Evolutionary conservation across 2,888 invertebrate genomes (phyloP).

Genomic region (Mythimna ferrago): DNA sequence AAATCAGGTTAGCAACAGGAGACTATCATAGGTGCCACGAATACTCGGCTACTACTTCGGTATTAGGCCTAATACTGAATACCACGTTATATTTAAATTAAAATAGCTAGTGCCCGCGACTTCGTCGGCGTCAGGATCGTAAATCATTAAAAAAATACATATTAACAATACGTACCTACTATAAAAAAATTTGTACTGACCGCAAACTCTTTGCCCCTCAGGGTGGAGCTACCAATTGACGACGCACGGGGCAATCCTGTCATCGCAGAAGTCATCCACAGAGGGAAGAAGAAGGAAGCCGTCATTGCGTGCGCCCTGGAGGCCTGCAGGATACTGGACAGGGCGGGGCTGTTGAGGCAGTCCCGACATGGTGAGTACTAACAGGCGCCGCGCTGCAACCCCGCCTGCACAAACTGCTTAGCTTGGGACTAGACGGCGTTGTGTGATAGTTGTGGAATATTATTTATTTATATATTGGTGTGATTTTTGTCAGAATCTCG

Average conservation of each 20-base stretch:
- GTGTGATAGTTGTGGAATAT: too few relatives aligned
- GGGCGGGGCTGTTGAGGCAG: slow-evolving; percentile 96
- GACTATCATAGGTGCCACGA: too few relatives aligned
- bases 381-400: slow-evolving; percentile 95
- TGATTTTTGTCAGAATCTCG: slow-evolving; percentile 91
- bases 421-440: too few relatives aligned
- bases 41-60: too few relatives aligned
- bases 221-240: slow-evolving; percentile 95
- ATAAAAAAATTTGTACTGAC: too few relatives aligned
- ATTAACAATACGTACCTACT: too few relatives aligned
- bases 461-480: too few relatives aligned
- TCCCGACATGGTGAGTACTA: slow-evolving; percentile 96
- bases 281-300: slow-evolving; percentile 98
- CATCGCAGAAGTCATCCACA: slow-evolving; percentile 95
- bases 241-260: slow-evolving; percentile 94
- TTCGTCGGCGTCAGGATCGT: too few relatives aligned
- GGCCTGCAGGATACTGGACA: slow-evolving; percentile 97
- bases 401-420: slow-evolving; percentile 78
- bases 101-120: too few relatives aligned
- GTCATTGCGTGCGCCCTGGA: slow-evolving; percentile 98
- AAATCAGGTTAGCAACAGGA: slow-evolving; percentile 82
- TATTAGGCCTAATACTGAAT: too few relatives aligned
- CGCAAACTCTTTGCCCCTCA: slow-evolving; percentile 68
- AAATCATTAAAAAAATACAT: too few relatives aligned
- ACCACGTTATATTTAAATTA: too few relatives aligned